A percentile compares a stretch with the other conserved stretches of the same genome.
Conservation (phyloP, 2,113 vertebrate species). For the Nesogale talazaci region DNA sequence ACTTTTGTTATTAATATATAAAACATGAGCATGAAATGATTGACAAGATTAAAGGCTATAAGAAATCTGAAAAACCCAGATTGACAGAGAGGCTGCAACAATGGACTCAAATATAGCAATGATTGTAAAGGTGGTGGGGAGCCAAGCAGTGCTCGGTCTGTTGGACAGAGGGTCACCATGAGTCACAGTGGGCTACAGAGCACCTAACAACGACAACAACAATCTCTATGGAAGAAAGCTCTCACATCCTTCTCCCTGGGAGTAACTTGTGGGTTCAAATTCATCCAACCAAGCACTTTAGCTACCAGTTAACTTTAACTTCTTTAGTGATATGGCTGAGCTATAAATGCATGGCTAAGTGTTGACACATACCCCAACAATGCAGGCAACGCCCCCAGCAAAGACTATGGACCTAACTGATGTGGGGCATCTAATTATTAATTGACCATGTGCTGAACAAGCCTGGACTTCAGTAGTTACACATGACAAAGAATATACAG, state of each 20-base stretch:
- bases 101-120: neutral
- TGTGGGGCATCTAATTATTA: neutral
- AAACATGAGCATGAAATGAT: neutral
- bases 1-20: neutral
- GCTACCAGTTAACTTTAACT: neutral
- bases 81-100: neutral
- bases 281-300: neutral
- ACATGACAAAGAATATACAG: too few relatives aligned
- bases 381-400: neutral
- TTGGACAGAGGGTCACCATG: too few relatives aligned
- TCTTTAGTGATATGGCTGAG: neutral
- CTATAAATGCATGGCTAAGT: neutral
- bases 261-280: neutral
- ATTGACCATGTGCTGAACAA: too few relatives aligned
- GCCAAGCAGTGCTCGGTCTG: too few relatives aligned
- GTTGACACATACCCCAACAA: neutral
- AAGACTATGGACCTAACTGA: neutral
- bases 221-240: neutral
- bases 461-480: too few relatives aligned
- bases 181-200: too few relatives aligned
- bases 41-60: constrained; percentile 4
- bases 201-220: neutral
- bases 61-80: neutral
- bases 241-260: neutral
- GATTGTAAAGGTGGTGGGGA: too few relatives aligned